Conservation (phyloP, 2,113 vertebrate species). For the Corythornis vintsioides region DNA sequence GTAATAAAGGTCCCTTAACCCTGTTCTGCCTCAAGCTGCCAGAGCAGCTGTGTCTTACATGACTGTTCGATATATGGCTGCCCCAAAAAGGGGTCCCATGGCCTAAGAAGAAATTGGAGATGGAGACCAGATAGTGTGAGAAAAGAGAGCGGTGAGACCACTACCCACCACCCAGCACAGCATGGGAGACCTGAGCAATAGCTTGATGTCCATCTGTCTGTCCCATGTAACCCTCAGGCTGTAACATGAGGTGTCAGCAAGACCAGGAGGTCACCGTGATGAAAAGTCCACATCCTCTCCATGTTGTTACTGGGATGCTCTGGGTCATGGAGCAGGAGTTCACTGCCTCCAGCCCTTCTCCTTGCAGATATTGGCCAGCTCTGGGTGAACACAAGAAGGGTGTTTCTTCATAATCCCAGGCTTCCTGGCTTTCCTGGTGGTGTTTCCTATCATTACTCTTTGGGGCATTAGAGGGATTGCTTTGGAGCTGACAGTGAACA, state of each 20-base stretch:
- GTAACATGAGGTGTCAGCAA: not conserved
- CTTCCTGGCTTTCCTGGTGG: not conserved
- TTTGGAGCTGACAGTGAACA: not conserved
- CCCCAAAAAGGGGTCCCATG: not conserved
- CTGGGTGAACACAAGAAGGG: not conserved
- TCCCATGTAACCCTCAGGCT: not conserved
- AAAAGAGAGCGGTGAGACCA: not conserved
- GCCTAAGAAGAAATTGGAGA: not conserved
- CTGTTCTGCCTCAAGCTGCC: not conserved
- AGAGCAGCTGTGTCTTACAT: not conserved
- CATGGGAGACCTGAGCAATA: not conserved
- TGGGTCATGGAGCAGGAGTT: not conserved
- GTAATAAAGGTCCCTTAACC: not conserved
- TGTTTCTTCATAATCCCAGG: not conserved
- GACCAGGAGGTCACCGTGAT: not conserved
- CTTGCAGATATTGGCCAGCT: not conserved
- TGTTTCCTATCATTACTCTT: not conserved
- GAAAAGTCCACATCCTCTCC: not conserved
- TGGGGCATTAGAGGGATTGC: not conserved
- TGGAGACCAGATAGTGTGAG: not conserved
- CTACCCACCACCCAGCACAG: not conserved
- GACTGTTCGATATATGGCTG: not conserved
- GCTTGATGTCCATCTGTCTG: not conserved
- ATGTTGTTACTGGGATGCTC: not conserved
- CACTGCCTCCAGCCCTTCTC: not conserved